These are phyloP conservation scores for Gastrophysa polygoni DNA, from an alignment of 2,888 invertebrate genomes.

Conservation along the genomic window DNA sequence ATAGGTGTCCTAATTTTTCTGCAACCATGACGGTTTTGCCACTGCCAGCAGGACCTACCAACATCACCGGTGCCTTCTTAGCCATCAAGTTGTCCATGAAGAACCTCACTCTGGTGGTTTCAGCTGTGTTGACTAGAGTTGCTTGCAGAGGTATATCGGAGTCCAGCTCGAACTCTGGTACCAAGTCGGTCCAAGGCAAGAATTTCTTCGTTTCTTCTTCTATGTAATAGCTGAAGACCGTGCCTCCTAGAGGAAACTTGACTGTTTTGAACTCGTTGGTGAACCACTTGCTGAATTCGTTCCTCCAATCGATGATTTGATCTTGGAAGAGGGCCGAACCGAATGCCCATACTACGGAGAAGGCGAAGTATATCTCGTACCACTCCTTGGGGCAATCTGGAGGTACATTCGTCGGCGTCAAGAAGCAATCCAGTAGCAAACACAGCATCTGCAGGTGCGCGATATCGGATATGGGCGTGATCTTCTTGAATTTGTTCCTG, in stretches of 20 bases:
- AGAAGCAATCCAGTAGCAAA: conserved; percentile 81
- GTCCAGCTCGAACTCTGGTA: conserved; percentile 81
- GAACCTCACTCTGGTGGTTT: conserved; percentile 82
- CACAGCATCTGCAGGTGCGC: conserved; percentile 89
- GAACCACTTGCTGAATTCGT: conserved; percentile 97
- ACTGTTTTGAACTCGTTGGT: conserved; percentile 88
- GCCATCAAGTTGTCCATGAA: conserved; percentile 85
- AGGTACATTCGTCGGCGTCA: conserved; percentile 81
- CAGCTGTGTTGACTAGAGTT: conserved; percentile 81
- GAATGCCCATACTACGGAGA: conserved; percentile 91
- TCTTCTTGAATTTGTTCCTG: conserved; percentile 80
- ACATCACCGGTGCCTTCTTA: conserved; percentile 83
- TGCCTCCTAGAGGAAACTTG: conserved; percentile 82
- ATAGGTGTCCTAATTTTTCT: conserved; percentile 76
- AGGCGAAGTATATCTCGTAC: conserved; percentile 93
- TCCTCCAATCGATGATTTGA: conserved; percentile 88
- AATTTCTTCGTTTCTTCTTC: conserved; percentile 86
- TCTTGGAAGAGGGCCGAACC: conserved; percentile 92
- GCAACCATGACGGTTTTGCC: conserved; percentile 93
- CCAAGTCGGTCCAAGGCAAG: conserved; percentile 83
- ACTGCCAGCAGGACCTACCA: conserved; percentile 87
- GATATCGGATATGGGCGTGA: conserved; percentile 89
- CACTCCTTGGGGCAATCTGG: conserved; percentile 91
- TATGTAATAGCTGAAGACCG: conserved; percentile 88
- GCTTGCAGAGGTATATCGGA: conserved; percentile 83